Percentiles rank a stretch among this genome's conserved stretches.
Evolutionary conservation across 2,113 vertebrate genomes (phyloP).

Genomic region (Siniperca chuatsi): DNA sequence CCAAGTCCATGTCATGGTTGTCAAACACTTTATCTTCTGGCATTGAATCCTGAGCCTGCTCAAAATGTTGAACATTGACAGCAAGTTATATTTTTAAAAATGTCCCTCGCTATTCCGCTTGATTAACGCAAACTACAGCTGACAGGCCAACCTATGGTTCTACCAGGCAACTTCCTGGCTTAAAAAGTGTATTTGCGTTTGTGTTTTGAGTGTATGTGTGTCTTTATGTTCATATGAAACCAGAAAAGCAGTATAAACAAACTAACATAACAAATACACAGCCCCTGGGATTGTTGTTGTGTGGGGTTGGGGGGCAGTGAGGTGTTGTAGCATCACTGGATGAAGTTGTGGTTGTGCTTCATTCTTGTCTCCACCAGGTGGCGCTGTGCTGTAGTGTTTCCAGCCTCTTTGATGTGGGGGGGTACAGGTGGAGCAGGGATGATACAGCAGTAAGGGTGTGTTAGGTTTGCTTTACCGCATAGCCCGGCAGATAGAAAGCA

Average conservation of each 20-base stretch:
- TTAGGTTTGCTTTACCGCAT: constrained; percentile 30
- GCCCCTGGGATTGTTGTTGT: not conserved
- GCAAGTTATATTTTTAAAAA: not conserved
- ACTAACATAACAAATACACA: not conserved
- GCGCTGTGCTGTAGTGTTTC: constrained; percentile 76
- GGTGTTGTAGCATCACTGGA: not conserved
- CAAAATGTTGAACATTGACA: not conserved
- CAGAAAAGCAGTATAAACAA: not conserved
- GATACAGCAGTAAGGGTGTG: constrained; percentile 31
- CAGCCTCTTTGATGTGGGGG: constrained; percentile 58
- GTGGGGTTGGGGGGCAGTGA: too few species aligned
- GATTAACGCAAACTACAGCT: constrained; percentile 3
- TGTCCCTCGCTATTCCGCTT: fast-evolving
- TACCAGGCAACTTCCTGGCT: not conserved
- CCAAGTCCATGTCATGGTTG: not conserved
- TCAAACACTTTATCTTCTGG: not conserved
- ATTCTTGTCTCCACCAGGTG: constrained; percentile 65
- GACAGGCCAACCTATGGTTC: not conserved
- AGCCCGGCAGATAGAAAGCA: constrained; percentile 1
- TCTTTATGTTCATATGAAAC: not conserved
- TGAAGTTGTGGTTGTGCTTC: constrained; percentile 45
- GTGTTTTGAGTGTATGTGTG: not conserved
- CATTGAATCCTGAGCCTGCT: not conserved
- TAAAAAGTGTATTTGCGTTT: not conserved
- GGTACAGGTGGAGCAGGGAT: constrained; percentile 69